A percentile compares a stretch with the other conserved stretches of the same genome.
phyloP scores from a whole-genome alignment of 2,113 vertebrate genomes.

The Trogon melanurus region DNA sequence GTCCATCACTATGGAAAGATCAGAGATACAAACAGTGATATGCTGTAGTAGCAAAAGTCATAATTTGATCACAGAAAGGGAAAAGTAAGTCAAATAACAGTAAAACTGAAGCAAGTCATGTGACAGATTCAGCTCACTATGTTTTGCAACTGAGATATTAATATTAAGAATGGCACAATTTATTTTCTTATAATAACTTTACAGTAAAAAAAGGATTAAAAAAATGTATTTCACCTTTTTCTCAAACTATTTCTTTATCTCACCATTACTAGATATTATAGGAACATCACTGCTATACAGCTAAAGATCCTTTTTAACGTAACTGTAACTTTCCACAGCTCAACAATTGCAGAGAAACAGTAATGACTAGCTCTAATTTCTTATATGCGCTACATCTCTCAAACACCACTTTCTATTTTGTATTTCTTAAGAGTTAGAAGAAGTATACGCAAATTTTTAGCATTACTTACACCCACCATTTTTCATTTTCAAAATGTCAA shows the following conservation, averaged over 20 bases:
- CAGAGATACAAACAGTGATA: background rate
- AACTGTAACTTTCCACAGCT: background rate
- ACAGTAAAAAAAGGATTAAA: background rate
- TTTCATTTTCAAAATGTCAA: conserved; percentile 28
- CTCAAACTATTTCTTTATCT: background rate
- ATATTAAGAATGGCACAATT: background rate
- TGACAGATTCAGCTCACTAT: background rate
- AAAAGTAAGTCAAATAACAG: background rate
- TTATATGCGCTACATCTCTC: background rate
- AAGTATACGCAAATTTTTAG: background rate
- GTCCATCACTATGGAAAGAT: background rate
- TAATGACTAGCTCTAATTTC: background rate
- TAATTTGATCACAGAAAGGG: background rate
- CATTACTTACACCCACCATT: background rate
- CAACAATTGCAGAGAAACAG: background rate
- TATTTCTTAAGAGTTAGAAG: background rate
- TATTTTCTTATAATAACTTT: background rate
- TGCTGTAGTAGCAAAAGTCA: background rate
- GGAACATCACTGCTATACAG: background rate
- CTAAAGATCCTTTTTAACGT: background rate
- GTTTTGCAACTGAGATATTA: background rate
- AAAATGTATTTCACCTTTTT: background rate
- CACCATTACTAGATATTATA: background rate
- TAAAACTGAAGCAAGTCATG: background rate
- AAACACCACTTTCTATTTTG: background rate